Evolutionary conservation across 2,797 vertebrate species (phyloP).

Genomic region (Parauchenoglanis punctatus): DNA sequence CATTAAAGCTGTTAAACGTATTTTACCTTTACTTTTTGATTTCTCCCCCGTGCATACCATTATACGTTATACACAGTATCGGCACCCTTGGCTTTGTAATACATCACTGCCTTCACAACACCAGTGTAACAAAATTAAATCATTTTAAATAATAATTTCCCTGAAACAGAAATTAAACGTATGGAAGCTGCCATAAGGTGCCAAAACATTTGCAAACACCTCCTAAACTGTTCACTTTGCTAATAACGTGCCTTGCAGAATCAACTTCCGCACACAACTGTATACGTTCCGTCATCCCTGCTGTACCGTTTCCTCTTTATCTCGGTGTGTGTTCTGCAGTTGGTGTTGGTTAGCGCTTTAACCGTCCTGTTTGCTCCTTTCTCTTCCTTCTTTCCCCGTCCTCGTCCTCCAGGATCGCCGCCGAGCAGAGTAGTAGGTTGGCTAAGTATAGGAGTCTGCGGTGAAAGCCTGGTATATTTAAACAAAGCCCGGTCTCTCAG

Average conservation of each 20-base stretch:
- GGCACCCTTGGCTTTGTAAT: not conserved
- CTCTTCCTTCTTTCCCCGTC: constrained; percentile 70
- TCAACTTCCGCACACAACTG: not conserved
- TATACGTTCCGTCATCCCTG: not conserved
- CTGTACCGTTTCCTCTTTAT: not conserved
- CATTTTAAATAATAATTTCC: not conserved
- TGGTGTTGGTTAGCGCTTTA: not conserved
- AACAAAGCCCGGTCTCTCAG: constrained; percentile 77
- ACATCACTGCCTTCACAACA: not conserved
- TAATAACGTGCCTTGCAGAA: not conserved
- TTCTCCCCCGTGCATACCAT: too few relatives aligned
- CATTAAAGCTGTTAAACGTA: too few relatives aligned
- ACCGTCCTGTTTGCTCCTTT: constrained; percentile 44
- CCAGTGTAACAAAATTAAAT: not conserved
- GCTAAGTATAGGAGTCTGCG: constrained; percentile 99
- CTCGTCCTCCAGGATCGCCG: constrained; percentile 93
- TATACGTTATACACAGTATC: not conserved
- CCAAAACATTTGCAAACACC: not conserved
- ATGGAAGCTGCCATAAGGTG: not conserved
- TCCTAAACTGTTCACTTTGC: not conserved
- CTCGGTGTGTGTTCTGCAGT: not conserved
- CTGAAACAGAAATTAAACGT: not conserved
- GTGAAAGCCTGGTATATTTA: constrained; percentile 83
- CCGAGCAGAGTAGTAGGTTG: constrained; percentile 99
- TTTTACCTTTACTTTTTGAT: too few relatives aligned